These are phyloP conservation scores for Psittacula cyanocephala DNA, from an alignment of 2,113 vertebrate species.

Conservation along the genomic window DNA sequence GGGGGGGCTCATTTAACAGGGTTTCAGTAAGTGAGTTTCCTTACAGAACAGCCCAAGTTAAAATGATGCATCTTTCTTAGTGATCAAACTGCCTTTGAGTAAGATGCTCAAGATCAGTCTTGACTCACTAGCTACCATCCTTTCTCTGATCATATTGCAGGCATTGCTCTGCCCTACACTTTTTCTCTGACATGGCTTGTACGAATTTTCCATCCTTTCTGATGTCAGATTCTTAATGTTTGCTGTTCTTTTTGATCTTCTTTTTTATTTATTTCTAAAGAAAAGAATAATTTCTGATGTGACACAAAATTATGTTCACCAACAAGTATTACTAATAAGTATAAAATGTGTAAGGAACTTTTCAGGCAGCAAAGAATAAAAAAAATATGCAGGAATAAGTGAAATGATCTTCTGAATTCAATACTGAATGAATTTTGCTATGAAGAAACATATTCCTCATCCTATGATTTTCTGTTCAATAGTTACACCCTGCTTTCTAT, in stretches of 20 bases:
- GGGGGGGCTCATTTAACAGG: neutral
- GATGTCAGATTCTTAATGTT: neutral
- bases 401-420: neutral
- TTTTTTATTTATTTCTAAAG: neutral
- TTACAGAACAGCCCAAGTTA: neutral
- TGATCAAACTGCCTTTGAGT: neutral
- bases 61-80: neutral
- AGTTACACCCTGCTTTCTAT: conserved; percentile 4
- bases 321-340: neutral
- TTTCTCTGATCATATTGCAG: neutral
- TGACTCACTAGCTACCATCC: neutral
- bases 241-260: neutral
- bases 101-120: neutral
- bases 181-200: neutral
- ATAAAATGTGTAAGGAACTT: neutral
- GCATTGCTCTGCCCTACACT: neutral
- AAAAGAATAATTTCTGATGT: neutral
- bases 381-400: neutral
- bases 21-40: neutral
- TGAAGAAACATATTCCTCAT: neutral
- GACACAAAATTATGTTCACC: neutral
- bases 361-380: neutral
- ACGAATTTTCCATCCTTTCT: neutral
- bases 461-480: conserved; percentile 11
- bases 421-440: neutral